These are phyloP conservation scores for Argyresthia albistria DNA, from an alignment of 2,888 invertebrate species.

Conservation along the genomic window DNA sequence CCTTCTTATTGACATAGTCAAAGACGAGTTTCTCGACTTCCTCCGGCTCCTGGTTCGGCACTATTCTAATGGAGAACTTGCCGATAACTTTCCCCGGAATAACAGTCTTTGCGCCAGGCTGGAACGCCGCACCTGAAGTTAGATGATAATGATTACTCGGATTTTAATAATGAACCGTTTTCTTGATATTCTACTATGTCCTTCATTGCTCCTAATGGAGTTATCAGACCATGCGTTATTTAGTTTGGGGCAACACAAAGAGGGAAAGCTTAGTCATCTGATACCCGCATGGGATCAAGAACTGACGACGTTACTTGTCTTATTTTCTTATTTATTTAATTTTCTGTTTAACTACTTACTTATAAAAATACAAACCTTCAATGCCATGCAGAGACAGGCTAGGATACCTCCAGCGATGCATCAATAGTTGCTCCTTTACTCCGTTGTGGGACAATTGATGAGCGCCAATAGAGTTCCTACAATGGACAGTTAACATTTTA, in stretches of 20 bases:
- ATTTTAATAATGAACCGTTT: not conserved
- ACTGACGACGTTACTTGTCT: too few species aligned
- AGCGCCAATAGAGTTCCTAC: constrained; percentile 77
- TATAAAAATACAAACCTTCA: constrained; percentile 76
- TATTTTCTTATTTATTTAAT: too few species aligned
- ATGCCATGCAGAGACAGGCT: constrained; percentile 95
- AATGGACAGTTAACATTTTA: constrained; percentile 8
- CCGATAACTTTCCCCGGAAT: constrained; percentile 94
- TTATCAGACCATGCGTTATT: too few species aligned
- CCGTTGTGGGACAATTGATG: constrained; percentile 80
- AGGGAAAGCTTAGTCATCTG: too few species aligned
- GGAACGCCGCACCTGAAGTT: constrained; percentile 82
- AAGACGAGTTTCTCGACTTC: constrained; percentile 86
- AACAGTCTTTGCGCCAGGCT: constrained; percentile 95
- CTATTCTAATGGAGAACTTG: constrained; percentile 97
- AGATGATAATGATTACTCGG: not conserved
- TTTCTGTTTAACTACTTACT: too few species aligned
- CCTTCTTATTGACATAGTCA: constrained; percentile 80
- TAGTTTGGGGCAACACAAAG: too few species aligned
- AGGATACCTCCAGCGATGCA: constrained; percentile 97
- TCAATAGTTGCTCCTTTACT: constrained; percentile 86
- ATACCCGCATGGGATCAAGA: too few species aligned
- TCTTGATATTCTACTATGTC: too few species aligned
- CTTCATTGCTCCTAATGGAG: too few species aligned
- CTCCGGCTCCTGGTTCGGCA: constrained; percentile 93